phyloP scores from a whole-genome alignment of 2,113 vertebrate genomes.

The Sardina pilchardus region DNA sequence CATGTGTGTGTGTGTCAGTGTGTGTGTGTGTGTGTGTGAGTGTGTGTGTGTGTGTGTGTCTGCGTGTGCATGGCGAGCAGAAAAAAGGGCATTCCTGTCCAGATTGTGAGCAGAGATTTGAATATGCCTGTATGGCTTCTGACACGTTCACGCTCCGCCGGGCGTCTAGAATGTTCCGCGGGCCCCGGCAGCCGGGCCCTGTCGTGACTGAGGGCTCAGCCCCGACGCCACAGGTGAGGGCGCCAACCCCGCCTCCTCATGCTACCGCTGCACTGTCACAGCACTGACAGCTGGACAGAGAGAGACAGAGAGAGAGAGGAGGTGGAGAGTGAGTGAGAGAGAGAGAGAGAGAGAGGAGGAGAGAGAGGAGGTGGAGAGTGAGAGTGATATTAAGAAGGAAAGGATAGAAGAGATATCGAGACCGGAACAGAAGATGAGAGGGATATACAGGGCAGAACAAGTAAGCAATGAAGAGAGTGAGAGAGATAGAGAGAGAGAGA shows the following conservation, averaged over 20 bases:
- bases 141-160: conserved; percentile 16
- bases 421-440: background rate
- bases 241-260: conserved; percentile 14
- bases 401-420: background rate
- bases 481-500: conserved; percentile 2
- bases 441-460: background rate
- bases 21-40: background rate
- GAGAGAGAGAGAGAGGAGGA: background rate
- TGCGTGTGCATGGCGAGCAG: background rate
- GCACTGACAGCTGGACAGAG: conserved; percentile 28
- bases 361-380: background rate
- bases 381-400: background rate
- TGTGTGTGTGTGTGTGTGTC: background rate
- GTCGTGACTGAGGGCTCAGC: conserved; percentile 12
- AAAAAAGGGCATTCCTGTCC: conserved; percentile 12
- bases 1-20: background rate
- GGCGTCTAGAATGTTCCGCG: conserved; percentile 2
- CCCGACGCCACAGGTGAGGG: conserved; percentile 32
- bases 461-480: background rate
- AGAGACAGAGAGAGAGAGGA: background rate
- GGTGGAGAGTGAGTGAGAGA: background rate
- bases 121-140: conserved; percentile 4
- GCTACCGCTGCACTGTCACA: conserved; percentile 34
- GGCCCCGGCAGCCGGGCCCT: background rate
- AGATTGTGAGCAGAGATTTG: conserved; percentile 9